phyloP scores from a whole-genome alignment of 37 sponge, comb jelly and placozoan genomes.

The Eunapius fragilis region DNA sequence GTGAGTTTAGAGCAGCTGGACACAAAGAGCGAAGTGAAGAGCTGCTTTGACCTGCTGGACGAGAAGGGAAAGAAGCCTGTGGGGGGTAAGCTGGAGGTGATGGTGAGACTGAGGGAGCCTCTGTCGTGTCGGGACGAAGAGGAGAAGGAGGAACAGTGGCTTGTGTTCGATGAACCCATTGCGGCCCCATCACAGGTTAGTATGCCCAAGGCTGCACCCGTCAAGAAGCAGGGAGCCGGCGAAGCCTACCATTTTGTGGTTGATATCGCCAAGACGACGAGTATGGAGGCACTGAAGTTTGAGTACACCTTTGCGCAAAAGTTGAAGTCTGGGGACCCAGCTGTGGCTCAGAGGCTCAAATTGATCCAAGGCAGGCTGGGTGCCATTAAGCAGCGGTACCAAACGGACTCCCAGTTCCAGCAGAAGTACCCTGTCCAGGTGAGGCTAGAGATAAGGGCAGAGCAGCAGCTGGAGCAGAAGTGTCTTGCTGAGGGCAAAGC shows the following conservation, averaged over 20 bases:
- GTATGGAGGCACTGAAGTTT: constrained; percentile 59
- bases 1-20: constrained; percentile 68
- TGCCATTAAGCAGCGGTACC: constrained; percentile 33
- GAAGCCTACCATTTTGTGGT: constrained; percentile 34
- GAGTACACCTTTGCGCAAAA: constrained; percentile 49
- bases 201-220: constrained; percentile 25
- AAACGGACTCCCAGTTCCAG: constrained; percentile 32
- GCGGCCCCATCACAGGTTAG: constrained; percentile 32
- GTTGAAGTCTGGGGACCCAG: constrained; percentile 48
- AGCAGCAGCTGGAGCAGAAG: constrained; percentile 43
- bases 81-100: constrained; percentile 80
- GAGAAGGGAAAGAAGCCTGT: constrained; percentile 74
- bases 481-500: constrained; percentile 13
- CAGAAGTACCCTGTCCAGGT: constrained; percentile 32
- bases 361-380: constrained; percentile 47
- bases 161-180: constrained; percentile 61
- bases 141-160: constrained; percentile 62
- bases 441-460: constrained; percentile 22
- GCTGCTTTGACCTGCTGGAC: constrained; percentile 34
- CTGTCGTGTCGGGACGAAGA: constrained; percentile 51
- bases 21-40: constrained; percentile 60
- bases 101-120: constrained; percentile 74
- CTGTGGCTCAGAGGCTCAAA: constrained; percentile 20
- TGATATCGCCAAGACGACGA: constrained; percentile 46
- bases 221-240: background rate